Evolutionary conservation across 1,140 invertebrate genomes (phyloP), one percentile per base, ranked within the genome.

Genomic region (Orussus abietinus): DNA sequence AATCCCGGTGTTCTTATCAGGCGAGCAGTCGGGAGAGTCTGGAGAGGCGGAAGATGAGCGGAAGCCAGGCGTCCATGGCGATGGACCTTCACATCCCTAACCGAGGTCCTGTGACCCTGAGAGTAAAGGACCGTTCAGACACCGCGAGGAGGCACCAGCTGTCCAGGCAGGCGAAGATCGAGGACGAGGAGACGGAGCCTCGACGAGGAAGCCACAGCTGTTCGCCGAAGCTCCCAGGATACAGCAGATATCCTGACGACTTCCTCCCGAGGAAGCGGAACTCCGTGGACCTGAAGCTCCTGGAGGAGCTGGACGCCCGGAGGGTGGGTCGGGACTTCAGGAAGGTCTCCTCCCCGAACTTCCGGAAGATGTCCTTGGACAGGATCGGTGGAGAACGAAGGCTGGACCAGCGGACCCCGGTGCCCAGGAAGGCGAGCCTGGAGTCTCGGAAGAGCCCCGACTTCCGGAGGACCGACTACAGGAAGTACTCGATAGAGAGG

Each of bases 101-200:
- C 42, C 74, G 57, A 73, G 82, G 75, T 62, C 81, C 79, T 5
- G 79, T 86, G 9, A 86, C 84, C 4, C 62, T 86, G 26, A 78
- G 77, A 35, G 77, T 86, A 19, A 75, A 80, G 40, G 83, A 87
- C 64, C 70, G 73, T 43, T 82, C 80, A 2, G 81, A 83, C 37
- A 86, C 85, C 20, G 82, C 83, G 7, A 77, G 82, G 17, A 71
- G 86, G 11, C 86, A 88, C 57, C 81, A 86, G 21, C 70, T 90
- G n/a, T 71, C 80, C 4, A 67, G 88, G 10, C 88, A 90, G 56
- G 78, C 80, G 35, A 82, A 82, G 38, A 80, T 90, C 11, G 79
- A 84, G 42, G 79, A 79, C 29, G 58, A 63, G 12, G 74, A 74
- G n/a, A 9, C 31, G 17, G 17, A 68, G 69, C 29, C 9, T 11